Base-by-base conservation (phyloP, 2,888 invertebrate species). In the Philaethria dido region DNA sequence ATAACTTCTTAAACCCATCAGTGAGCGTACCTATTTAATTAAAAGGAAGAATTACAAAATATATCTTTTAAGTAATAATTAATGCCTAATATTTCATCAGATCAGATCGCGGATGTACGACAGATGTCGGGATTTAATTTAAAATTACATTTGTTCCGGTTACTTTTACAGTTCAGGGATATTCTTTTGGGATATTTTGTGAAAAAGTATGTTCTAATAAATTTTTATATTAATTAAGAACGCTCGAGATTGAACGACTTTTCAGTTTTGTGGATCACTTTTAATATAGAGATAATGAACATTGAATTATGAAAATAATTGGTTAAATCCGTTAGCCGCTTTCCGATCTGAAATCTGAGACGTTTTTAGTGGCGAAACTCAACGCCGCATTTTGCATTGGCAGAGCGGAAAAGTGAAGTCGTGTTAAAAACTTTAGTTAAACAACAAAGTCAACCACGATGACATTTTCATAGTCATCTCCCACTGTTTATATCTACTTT, bases 71-170 rank as follows among this genome's bases (percentile, higher is more conserved):
- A 84, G 82, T 85, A 88, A 87, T 88, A 83, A 87, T 88, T 86
- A 86, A 85, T 84, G 80, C 81, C 71, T 75, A 85, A 85, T 82
- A 80, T 80, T 79, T 76, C 74, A 81, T 80, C 80, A 78, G 78
- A 81, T 82, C 75, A 79, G 78, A 78, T 77, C 72, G 74, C 75
- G 77, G 78, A 78, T 84, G 84, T 85, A 86, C 87, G 84, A 86
- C 88, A 89, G 88, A 88, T 89, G 89, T 89, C 87, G 81, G 84
- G 69, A 85, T 86, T 88, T 86, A 86, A 89, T 87, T 87, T 87
- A 84, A 88, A 84, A 83, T 84, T 79, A 84, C 78, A 75, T 79
- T 76, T 81, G 82, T 84, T 82, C 81, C 77, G 84, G 80, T 85
- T 84, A 87, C 86, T 87, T 88, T 87, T 82, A 86, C 86, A 85